phyloP scores from a whole-genome alignment of 2,797 vertebrate genomes.

The Xerus rutilus region DNA sequence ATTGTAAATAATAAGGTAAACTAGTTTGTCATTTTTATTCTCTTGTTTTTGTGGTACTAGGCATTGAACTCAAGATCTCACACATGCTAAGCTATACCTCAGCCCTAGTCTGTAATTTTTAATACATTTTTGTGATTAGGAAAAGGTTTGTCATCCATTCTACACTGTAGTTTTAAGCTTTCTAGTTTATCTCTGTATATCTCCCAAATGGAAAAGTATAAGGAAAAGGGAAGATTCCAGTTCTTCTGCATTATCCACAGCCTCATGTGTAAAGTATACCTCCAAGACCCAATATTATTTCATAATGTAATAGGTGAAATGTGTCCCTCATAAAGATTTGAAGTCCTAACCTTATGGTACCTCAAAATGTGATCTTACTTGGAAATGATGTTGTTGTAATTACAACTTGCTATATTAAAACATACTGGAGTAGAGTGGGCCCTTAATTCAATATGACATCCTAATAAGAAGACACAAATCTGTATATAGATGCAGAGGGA shows the following conservation, averaged over 20 bases:
- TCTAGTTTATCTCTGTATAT: not conserved
- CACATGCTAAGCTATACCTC: too few species aligned
- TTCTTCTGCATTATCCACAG: not conserved
- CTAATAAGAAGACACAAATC: not conserved
- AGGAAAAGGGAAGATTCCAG: conserved; percentile 5
- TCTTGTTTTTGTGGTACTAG: not conserved
- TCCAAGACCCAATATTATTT: not conserved
- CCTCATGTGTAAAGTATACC: not conserved
- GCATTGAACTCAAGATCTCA: not conserved
- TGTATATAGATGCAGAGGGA: not conserved
- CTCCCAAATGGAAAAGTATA: not conserved
- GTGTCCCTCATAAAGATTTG: not conserved
- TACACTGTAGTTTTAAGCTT: not conserved
- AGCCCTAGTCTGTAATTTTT: not conserved
- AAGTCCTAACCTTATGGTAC: not conserved
- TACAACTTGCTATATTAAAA: conserved; percentile 1
- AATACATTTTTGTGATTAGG: not conserved
- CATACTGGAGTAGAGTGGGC: not conserved
- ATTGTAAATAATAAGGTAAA: not conserved
- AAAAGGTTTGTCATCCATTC: not conserved
- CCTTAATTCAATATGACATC: not conserved
- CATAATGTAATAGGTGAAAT: not conserved
- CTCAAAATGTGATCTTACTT: not conserved
- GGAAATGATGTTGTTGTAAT: not conserved
- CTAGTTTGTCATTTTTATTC: not conserved